A percentile compares a stretch with the other conserved stretches of the same genome.
phyloP scores from a whole-genome alignment of 2,888 invertebrate genomes.

The Machimus atricapillus region DNA sequence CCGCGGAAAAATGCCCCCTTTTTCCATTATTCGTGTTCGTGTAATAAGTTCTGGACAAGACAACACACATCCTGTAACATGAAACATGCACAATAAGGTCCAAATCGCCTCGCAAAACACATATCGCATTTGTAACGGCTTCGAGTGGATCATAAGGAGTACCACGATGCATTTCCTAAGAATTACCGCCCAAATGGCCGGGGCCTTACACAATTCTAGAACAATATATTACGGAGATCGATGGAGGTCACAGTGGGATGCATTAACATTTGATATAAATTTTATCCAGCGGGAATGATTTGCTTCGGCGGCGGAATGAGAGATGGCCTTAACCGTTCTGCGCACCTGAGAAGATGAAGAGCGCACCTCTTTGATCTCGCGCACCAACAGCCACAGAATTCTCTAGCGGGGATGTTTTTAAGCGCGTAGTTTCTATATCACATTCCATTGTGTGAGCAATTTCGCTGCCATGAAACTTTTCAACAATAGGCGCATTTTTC shows the following conservation, averaged over 20 bases:
- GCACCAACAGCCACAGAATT: neutral
- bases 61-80: slow-evolving; percentile 39
- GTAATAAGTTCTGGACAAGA: slow-evolving; percentile 18
- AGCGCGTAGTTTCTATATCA: neutral
- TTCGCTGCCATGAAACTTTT: neutral
- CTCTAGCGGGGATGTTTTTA: neutral
- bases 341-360: slow-evolving; percentile 7
- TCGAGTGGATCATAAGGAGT: neutral
- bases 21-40: neutral
- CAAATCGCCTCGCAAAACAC: neutral
- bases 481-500: neutral
- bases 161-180: neutral
- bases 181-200: neutral
- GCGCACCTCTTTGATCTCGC: slow-evolving; percentile 4
- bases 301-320: neutral
- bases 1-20: slow-evolving; percentile 4
- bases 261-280: slow-evolving; percentile 47
- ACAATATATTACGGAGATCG: slow-evolving; percentile 42
- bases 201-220: slow-evolving; percentile 32
- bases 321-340: neutral
- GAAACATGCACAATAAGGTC: neutral
- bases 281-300: slow-evolving; percentile 34
- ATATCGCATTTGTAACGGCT: neutral
- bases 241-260: slow-evolving; percentile 46
- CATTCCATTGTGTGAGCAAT: neutral